Evolutionary conservation across 2,888 invertebrate genomes (phyloP), one percentile per base, ranked within the genome.

Genomic region (Acanthacorydalis orientalis): DNA sequence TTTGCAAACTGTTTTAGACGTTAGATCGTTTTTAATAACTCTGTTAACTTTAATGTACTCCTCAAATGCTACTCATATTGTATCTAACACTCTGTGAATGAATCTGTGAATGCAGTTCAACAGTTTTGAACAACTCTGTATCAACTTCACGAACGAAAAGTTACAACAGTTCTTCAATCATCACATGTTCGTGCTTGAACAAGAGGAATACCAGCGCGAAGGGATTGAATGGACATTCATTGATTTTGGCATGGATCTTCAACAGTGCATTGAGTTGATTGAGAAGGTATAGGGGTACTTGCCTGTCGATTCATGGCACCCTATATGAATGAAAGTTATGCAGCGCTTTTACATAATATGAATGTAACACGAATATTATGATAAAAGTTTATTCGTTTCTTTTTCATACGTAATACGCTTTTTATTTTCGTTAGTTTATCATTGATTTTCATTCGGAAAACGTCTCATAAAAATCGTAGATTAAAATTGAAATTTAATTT

Each of bases 161-260:
- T 76, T 90, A 62, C 89, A 90, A 73, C 89, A 90, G 72, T 90
- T 89, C 78, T 90, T 90, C 80, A 89, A 89, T 71, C 88, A 89
- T 66, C 83, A 90, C 75, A 90, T 90, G 89, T 89, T 89, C 70
- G 86, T 90, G 57, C 77, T 90, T 64, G 89, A 89, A 74, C 89
- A 89, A 77, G 89, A 90, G 73, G 88, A 89, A 68, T 90, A 89
- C 72, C 82, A 86, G 66, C 77, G 79, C 58, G 89, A 90, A 72
- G 88, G 88, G 65, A 88, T 90, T 72, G 79, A 85, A 65, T 90
- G 89, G 89, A 80, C 81, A 62, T 90, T 90, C 73, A 89, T 90
- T 69, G 89, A 89, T 75, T 89, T 89, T 71, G 89, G 89, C 71
- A 83, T 90, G 81, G 89, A 89, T 70, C 78, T 90, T 64, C 81